These are phyloP conservation scores for Todiramphus chloris DNA, from an alignment of 2,113 vertebrate genomes.

Conservation along the genomic window DNA sequence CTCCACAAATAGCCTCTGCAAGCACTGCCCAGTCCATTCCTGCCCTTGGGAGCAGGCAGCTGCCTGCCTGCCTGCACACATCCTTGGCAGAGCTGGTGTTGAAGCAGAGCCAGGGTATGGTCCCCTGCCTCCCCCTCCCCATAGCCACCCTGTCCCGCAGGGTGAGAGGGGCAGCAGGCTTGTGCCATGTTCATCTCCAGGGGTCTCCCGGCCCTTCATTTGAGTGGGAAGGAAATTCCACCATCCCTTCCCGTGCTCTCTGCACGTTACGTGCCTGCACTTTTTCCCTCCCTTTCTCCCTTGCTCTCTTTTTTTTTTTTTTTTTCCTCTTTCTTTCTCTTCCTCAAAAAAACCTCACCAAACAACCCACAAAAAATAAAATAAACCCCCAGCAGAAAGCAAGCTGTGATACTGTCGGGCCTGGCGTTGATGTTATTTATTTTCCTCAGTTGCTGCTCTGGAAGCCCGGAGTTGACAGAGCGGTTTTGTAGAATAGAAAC, in stretches of 20 bases:
- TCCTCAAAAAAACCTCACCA: neutral
- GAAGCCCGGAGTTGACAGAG: conserved; percentile 97
- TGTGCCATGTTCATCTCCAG: neutral
- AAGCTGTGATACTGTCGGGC: conserved; percentile 78
- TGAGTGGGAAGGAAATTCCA: neutral
- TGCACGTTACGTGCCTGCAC: neutral
- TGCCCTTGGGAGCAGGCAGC: neutral
- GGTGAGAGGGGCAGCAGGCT: neutral
- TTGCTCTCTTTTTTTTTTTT: neutral
- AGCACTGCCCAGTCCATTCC: neutral
- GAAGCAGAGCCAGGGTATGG: neutral
- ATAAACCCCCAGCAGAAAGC: conserved; percentile 70
- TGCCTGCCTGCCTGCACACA: neutral
- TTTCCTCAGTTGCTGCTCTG: conserved; percentile 96
- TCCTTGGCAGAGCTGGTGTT: fast-evolving
- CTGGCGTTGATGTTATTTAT: conserved; percentile 94
- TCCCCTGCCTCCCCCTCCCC: neutral
- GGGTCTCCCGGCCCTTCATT: neutral
- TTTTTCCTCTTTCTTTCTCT: neutral
- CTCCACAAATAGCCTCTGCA: neutral
- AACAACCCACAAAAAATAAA: neutral
- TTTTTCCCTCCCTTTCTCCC: neutral
- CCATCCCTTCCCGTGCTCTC: neutral
- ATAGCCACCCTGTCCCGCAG: neutral
- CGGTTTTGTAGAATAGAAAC: conserved; percentile 99